Evolutionary conservation across 1,140 invertebrate genomes (phyloP).

Genomic region (Aphaenogaster ashmeadi): DNA sequence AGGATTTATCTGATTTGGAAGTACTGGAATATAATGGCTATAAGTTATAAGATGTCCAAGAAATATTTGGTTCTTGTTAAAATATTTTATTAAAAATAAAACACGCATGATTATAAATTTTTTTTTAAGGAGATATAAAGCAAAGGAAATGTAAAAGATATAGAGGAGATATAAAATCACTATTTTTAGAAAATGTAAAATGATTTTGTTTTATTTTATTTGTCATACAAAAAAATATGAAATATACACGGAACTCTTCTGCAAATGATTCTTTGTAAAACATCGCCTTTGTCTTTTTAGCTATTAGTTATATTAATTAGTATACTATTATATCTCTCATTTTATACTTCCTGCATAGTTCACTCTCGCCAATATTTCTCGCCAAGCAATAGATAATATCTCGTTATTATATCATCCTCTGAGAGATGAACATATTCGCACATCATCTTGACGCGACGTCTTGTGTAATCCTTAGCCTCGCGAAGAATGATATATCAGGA

Average conservation of each 20-base stretch:
- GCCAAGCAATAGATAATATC: not conserved
- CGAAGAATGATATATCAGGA: conserved; percentile 32
- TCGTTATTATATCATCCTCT: conserved; percentile 1
- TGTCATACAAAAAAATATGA: not conserved
- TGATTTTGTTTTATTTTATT: conserved; percentile 17
- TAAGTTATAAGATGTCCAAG: not conserved
- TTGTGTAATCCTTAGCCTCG: conserved; percentile 28
- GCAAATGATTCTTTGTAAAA: conserved; percentile 14
- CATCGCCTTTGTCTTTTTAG: not conserved
- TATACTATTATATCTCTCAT: not conserved
- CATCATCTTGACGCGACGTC: not conserved
- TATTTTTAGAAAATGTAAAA: conserved; percentile 1
- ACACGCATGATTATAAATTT: not conserved
- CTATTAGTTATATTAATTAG: not conserved
- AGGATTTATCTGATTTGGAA: not conserved
- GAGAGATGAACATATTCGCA: conserved; percentile 8
- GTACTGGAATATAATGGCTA: not conserved
- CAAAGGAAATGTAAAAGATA: not conserved
- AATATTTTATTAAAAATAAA: conserved; percentile 6
- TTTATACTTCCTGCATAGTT: not conserved
- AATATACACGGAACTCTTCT: not conserved
- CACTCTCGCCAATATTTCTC: not conserved
- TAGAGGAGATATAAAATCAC: not conserved
- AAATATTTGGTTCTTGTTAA: not conserved
- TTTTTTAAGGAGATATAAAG: not conserved